Conservation (phyloP, 2,888 invertebrate genomes). For the Drosophila atripex region DNA sequence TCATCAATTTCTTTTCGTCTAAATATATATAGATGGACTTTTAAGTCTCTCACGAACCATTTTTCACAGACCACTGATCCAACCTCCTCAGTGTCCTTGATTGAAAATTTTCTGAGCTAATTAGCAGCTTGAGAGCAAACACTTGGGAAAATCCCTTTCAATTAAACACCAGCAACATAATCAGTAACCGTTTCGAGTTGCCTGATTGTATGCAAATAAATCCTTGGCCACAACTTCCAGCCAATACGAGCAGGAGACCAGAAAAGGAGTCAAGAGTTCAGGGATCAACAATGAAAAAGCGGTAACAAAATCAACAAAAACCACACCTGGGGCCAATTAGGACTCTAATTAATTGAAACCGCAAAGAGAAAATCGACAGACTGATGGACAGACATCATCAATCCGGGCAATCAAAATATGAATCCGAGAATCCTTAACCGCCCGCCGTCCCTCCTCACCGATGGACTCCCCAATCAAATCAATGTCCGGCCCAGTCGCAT, state of each 20-base stretch:
- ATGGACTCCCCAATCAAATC: slow-evolving; percentile 51
- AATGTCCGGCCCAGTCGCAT: slow-evolving; percentile 55
- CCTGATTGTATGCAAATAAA: slow-evolving; percentile 73
- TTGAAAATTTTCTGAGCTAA: slow-evolving; percentile 52
- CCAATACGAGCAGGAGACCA: background rate
- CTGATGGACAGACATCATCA: slow-evolving; percentile 14
- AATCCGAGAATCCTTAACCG: slow-evolving; percentile 4
- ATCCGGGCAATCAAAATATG: slow-evolving; percentile 49
- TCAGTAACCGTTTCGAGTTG: slow-evolving; percentile 43
- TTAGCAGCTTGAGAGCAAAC: slow-evolving; percentile 42
- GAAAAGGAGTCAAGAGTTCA: background rate
- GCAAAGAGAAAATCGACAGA: slow-evolving; percentile 33
- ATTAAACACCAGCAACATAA: slow-evolving; percentile 25
- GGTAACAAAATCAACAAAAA: slow-evolving; percentile 18
- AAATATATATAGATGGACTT: background rate
- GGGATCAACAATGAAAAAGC: slow-evolving; percentile 14
- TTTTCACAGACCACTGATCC: background rate
- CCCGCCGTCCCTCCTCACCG: background rate
- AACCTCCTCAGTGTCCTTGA: background rate
- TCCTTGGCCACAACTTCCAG: slow-evolving; percentile 33
- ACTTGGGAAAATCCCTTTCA: slow-evolving; percentile 20
- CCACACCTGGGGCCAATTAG: slow-evolving; percentile 59
- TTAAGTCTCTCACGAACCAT: background rate
- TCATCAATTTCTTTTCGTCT: background rate
- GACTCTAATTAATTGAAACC: slow-evolving; percentile 61